phyloP scores from a whole-genome alignment of 2,113 vertebrate species.

The Loxodonta africana region DNA sequence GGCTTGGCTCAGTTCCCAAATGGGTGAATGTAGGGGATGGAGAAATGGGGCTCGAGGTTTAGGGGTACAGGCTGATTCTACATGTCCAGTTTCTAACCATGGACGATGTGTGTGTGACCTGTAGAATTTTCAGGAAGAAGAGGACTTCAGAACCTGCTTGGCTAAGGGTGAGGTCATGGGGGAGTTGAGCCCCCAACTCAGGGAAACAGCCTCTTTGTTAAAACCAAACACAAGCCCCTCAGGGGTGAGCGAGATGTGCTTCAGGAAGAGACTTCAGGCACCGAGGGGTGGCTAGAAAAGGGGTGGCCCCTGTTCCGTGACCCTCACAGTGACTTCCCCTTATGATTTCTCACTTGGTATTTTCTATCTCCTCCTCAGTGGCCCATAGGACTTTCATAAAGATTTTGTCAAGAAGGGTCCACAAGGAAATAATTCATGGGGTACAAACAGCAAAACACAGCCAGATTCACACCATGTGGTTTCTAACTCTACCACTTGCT shows the following conservation, averaged over 20 bases:
- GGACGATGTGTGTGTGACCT: neutral
- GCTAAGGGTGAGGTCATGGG: neutral
- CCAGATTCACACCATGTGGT: neutral
- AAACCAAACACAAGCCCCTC: neutral
- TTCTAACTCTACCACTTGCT: neutral
- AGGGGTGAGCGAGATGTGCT: neutral
- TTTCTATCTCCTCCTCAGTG: neutral
- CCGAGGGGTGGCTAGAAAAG: rapidly evolving
- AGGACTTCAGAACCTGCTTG: neutral
- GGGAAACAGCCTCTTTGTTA: neutral
- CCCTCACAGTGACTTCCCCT: neutral
- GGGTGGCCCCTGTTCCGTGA: neutral
- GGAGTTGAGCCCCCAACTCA: neutral
- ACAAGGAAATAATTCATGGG: neutral
- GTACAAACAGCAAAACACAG: neutral
- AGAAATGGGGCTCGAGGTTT: neutral
- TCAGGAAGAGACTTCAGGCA: neutral
- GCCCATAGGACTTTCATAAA: neutral
- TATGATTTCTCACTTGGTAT: neutral
- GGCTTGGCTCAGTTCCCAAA: neutral
- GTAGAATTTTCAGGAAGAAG: neutral
- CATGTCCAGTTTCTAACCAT: neutral
- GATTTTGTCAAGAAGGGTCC: neutral
- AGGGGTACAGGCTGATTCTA: neutral
- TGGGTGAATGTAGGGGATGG: neutral